Conservation (phyloP, 2,797 vertebrate genomes). For the Poliocrania exsul region DNA sequence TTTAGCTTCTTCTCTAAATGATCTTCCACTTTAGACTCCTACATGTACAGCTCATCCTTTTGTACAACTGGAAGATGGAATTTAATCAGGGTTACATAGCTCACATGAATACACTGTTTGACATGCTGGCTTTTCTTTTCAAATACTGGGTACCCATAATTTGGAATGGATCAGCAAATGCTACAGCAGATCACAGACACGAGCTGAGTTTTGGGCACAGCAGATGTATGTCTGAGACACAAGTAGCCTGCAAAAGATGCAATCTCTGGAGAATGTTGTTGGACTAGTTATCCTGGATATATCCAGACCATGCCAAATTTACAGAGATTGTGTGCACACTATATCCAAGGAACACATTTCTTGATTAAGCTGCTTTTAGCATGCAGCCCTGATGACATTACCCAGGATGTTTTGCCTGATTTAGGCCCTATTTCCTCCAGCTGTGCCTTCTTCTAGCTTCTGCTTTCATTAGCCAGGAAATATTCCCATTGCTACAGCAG, state of each 20-base stretch:
- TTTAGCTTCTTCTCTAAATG: background rate
- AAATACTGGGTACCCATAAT: background rate
- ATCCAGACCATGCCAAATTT: background rate
- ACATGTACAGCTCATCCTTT: background rate
- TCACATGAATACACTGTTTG: background rate
- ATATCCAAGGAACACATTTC: background rate
- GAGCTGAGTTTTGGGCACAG: background rate
- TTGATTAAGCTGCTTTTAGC: background rate
- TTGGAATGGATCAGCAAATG: background rate
- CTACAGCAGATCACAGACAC: background rate
- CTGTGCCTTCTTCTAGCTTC: background rate
- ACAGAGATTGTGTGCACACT: background rate
- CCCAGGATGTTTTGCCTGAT: background rate
- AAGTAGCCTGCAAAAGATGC: background rate
- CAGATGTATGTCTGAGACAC: background rate
- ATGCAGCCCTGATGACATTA: background rate
- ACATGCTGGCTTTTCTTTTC: background rate
- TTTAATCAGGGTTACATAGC: background rate
- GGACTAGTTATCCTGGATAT: conserved; percentile 44
- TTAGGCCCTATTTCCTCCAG: background rate
- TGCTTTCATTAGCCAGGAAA: background rate
- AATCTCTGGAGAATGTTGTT: conserved; percentile 48
- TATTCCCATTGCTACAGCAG: background rate
- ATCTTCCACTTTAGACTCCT: background rate
- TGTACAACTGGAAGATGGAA: background rate